These are phyloP conservation scores for Zaprionus taronus DNA, from an alignment of 1,140 invertebrate species.

Conservation along the genomic window DNA sequence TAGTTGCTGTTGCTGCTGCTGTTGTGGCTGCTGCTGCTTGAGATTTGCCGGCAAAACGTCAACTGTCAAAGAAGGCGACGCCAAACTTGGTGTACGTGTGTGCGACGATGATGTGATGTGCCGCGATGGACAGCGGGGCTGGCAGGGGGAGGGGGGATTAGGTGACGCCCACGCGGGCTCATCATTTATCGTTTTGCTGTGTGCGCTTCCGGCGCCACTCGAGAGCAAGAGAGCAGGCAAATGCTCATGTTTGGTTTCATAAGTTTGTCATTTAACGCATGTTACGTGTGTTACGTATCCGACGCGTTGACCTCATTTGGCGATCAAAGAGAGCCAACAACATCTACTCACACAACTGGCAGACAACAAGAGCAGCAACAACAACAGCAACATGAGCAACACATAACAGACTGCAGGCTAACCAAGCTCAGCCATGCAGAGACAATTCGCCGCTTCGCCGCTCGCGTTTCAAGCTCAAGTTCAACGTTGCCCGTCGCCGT, in stretches of 20 bases:
- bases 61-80: constrained; percentile 70
- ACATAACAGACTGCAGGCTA: constrained; percentile 7
- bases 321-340: constrained; percentile 43
- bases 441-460: constrained; percentile 27
- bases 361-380: neutral
- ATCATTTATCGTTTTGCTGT: constrained; percentile 69
- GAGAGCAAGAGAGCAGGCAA: constrained; percentile 2
- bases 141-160: neutral
- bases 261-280: constrained; percentile 71
- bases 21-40: constrained; percentile 1
- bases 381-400: neutral
- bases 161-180: constrained; percentile 36
- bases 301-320: constrained; percentile 75
- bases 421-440: constrained; percentile 51
- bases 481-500: constrained; percentile 56
- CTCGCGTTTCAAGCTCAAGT: constrained; percentile 79
- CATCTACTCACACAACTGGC: constrained; percentile 5
- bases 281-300: constrained; percentile 78
- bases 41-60: constrained; percentile 77
- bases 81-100: constrained; percentile 27
- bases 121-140: neutral
- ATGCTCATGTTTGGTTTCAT: constrained; percentile 53
- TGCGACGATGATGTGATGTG: neutral
- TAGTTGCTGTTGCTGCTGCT: neutral
- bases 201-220: constrained; percentile 76